Evolutionary conservation across 2,113 vertebrate species (phyloP).

Genomic region (Pelodiscus sinensis): DNA sequence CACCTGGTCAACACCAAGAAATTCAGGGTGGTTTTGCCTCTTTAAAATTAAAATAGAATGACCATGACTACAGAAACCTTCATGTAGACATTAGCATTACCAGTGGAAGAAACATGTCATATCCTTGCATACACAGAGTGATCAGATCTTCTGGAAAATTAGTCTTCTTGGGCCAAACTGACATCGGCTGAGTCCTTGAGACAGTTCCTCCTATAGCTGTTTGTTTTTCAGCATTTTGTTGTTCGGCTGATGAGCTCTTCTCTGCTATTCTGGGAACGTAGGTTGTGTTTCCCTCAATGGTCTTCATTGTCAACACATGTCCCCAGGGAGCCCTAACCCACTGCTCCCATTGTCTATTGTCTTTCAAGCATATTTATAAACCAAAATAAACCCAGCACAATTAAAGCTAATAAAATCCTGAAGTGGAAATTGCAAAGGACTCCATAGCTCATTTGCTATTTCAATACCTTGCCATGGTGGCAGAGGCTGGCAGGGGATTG

Average conservation of each 20-base stretch:
- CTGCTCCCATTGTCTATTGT: slow-evolving; percentile 74
- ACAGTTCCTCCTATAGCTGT: slow-evolving; percentile 24
- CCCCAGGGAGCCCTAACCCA: slow-evolving; percentile 62
- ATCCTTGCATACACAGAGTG: slow-evolving; percentile 14
- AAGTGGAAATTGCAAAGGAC: slow-evolving; percentile 50
- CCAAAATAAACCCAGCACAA: neutral
- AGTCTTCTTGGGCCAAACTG: slow-evolving; percentile 45
- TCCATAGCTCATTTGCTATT: slow-evolving; percentile 27
- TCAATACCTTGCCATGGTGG: neutral
- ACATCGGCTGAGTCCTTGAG: slow-evolving; percentile 48
- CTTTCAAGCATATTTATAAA: slow-evolving; percentile 56
- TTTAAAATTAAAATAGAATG: neutral
- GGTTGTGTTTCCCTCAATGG: slow-evolving; percentile 61
- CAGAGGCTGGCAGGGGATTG: neutral
- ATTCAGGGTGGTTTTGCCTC: slow-evolving; percentile 22
- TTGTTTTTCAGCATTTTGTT: neutral
- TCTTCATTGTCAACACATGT: slow-evolving; percentile 62
- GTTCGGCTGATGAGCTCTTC: slow-evolving; percentile 13
- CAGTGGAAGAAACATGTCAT: slow-evolving; percentile 50
- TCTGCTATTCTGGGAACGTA: slow-evolving; percentile 61
- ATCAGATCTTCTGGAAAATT: slow-evolving; percentile 50
- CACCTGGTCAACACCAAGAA: slow-evolving; percentile 45
- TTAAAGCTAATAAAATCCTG: slow-evolving; percentile 34
- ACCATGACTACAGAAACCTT: slow-evolving; percentile 33
- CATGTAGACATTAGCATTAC: neutral